Evolutionary conservation across 2,888 invertebrate genomes (phyloP).

Genomic region (Cosmorhoe ocellata): DNA sequence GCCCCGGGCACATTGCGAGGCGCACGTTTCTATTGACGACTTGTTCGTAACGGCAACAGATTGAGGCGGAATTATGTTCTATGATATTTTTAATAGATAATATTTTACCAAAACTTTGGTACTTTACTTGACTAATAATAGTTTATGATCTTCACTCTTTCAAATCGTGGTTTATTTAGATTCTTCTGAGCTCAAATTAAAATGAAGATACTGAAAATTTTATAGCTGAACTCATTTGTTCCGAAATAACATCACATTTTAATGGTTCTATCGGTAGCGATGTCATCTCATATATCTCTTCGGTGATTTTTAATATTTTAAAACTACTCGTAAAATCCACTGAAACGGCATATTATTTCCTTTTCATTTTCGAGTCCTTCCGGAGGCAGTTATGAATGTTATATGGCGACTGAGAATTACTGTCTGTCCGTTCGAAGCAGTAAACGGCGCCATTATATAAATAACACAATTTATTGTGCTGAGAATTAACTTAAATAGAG

Average conservation of each 20-base stretch:
- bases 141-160: no score
- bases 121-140: background rate
- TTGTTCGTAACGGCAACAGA: constrained; percentile 37
- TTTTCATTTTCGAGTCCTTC: constrained; percentile 51
- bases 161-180: no score
- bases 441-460: constrained; percentile 29
- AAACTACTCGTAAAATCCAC: constrained; percentile 30
- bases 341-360: constrained; percentile 43
- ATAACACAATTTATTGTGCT: constrained; percentile 31
- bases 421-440: constrained; percentile 29
- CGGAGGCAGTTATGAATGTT: constrained; percentile 53
- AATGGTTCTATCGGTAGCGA: constrained; percentile 16
- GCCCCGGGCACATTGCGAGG: constrained; percentile 50
- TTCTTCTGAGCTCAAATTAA: no score
- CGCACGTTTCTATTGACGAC: constrained; percentile 41
- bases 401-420: constrained; percentile 43
- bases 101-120: background rate
- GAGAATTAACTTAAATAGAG: constrained; percentile 12
- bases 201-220: background rate
- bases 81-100: no score
- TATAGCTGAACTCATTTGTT: background rate
- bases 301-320: constrained; percentile 23
- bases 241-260: background rate
- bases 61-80: constrained; percentile 28
- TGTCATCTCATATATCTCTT: constrained; percentile 31